phyloP scores from a whole-genome alignment of 2,113 vertebrate species.

The Microtus richardsoni region DNA sequence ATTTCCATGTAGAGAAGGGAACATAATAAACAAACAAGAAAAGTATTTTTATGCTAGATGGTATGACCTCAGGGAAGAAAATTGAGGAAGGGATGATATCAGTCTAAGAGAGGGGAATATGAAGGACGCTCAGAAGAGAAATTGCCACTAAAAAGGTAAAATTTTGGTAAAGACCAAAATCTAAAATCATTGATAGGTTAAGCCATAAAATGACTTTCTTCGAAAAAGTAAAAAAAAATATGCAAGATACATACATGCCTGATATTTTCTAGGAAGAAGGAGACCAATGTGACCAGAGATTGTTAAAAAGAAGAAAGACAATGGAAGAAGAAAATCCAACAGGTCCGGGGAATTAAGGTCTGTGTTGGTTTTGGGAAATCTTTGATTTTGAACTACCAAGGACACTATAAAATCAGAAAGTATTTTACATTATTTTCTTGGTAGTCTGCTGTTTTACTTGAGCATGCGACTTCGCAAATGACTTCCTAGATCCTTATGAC shows the following conservation, averaged over 20 bases:
- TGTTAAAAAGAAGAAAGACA: background rate
- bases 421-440: background rate
- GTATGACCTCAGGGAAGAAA: background rate
- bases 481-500: background rate
- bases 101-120: background rate
- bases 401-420: slow-evolving; percentile 7
- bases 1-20: background rate
- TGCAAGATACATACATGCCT: background rate
- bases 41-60: background rate
- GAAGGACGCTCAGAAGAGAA: background rate
- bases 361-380: background rate
- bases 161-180: background rate
- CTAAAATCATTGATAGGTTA: background rate
- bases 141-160: background rate
- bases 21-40: background rate
- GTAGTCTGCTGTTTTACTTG: background rate
- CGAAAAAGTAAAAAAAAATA: background rate
- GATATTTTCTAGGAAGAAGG: background rate
- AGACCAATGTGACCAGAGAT: background rate
- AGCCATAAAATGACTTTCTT: background rate
- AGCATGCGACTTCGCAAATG: background rate
- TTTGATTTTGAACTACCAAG: background rate
- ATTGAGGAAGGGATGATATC: background rate
- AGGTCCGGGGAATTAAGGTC: background rate
- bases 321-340: fast-evolving